These are phyloP conservation scores for Sebastes reedi DNA, from an alignment of 2,797 vertebrate species.

Conservation along the genomic window DNA sequence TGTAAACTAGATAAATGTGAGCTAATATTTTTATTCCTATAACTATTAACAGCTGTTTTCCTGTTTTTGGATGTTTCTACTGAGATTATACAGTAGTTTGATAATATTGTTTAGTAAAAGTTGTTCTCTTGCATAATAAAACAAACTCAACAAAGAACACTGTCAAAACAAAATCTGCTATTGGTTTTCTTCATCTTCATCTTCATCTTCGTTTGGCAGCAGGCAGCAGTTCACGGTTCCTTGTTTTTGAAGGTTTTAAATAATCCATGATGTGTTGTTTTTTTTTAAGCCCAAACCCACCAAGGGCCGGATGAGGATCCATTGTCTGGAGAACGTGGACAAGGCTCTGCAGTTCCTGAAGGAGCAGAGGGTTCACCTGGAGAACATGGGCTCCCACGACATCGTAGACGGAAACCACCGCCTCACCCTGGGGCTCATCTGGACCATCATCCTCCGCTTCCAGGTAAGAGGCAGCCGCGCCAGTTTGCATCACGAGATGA, in stretches of 20 bases:
- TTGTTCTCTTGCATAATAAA: not conserved
- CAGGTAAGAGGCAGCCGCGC: slow-evolving; percentile 61
- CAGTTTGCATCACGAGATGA: not conserved
- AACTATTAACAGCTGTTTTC: not conserved
- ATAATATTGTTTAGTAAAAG: not conserved
- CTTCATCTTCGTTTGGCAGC: not conserved
- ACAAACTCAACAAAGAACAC: accelerated
- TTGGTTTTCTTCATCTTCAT: not conserved
- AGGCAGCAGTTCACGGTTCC: not conserved
- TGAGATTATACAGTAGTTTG: not conserved
- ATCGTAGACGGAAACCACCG: slow-evolving; percentile 98
- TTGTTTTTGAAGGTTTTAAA: not conserved
- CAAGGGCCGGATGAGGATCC: slow-evolving; percentile 92
- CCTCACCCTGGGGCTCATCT: slow-evolving; percentile 95
- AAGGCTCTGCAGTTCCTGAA: slow-evolving; percentile 98
- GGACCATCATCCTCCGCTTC: slow-evolving; percentile 98
- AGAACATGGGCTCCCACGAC: slow-evolving; percentile 99
- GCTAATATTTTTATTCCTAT: not conserved
- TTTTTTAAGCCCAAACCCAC: slow-evolving; percentile 77
- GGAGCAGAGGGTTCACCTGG: slow-evolving; percentile 95
- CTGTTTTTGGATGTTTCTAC: not conserved
- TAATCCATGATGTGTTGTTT: not conserved
- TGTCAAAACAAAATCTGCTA: not conserved
- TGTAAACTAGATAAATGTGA: not conserved
- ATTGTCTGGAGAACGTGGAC: slow-evolving; percentile 95